Conservation (phyloP, 2,797 vertebrate species). For the Pristis pectinata region DNA sequence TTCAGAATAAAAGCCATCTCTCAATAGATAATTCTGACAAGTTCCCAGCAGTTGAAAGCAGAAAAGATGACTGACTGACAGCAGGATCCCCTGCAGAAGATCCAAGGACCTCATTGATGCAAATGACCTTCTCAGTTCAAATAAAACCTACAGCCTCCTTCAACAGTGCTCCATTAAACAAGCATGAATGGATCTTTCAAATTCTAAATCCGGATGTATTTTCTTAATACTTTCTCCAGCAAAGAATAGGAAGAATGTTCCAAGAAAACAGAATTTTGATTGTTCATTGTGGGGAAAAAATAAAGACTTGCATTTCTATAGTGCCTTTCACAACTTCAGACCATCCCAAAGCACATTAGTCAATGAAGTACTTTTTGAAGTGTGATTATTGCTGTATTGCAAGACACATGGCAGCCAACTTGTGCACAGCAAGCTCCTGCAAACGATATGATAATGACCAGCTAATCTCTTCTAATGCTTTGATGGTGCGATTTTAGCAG, state of each 20-base stretch:
- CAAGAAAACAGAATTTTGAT: neutral
- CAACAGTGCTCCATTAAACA: neutral
- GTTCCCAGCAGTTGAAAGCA: neutral
- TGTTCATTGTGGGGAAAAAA: neutral
- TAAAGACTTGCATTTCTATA: too few relatives aligned
- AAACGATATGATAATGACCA: too few relatives aligned
- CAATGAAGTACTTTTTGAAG: too few relatives aligned
- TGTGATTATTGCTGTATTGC: too few relatives aligned
- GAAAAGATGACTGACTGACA: neutral
- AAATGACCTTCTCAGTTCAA: neutral
- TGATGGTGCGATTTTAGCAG: neutral
- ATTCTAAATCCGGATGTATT: neutral
- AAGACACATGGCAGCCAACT: too few relatives aligned
- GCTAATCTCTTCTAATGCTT: too few relatives aligned
- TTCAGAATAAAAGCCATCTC: neutral
- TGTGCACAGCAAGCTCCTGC: too few relatives aligned
- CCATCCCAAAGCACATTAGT: too few relatives aligned
- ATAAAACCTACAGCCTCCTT: neutral
- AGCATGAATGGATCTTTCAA: neutral
- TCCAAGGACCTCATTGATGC: neutral
- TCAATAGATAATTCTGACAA: neutral
- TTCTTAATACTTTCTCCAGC: neutral
- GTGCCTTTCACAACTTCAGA: too few relatives aligned
- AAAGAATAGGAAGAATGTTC: neutral
- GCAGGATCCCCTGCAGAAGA: neutral